Evolutionary conservation across 2,113 vertebrate genomes (phyloP).

Genomic region (Pteronura brasiliensis): DNA sequence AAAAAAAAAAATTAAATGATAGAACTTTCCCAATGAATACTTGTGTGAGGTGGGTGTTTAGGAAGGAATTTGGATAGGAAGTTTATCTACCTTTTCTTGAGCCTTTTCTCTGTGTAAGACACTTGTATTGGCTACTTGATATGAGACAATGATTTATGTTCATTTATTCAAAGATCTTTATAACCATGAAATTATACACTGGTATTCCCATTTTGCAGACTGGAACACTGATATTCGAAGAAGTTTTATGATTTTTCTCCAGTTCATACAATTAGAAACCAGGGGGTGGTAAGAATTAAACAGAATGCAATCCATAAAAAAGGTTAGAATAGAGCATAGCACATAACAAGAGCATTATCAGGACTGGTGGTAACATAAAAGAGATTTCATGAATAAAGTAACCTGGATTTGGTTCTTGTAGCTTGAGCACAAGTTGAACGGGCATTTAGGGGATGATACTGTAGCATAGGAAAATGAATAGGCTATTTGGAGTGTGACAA

Average conservation of each 20-base stretch:
- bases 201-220: background rate
- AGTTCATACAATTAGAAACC: background rate
- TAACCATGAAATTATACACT: background rate
- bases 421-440: background rate
- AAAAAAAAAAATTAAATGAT: constrained; percentile 2
- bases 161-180: background rate
- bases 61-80: background rate
- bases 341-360: background rate
- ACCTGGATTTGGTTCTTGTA: background rate
- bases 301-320: background rate
- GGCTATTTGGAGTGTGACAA: background rate
- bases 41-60: background rate
- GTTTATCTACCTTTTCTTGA: background rate
- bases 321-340: background rate
- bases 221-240: background rate
- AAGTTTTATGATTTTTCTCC: background rate
- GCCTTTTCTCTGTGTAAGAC: background rate
- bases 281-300: background rate
- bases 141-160: background rate
- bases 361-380: background rate
- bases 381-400: background rate
- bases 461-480: background rate
- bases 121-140: background rate
- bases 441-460: background rate
- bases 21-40: background rate